Evolutionary conservation across 2,888 invertebrate genomes (phyloP).

Genomic region (Ctenicera cuprea): DNA sequence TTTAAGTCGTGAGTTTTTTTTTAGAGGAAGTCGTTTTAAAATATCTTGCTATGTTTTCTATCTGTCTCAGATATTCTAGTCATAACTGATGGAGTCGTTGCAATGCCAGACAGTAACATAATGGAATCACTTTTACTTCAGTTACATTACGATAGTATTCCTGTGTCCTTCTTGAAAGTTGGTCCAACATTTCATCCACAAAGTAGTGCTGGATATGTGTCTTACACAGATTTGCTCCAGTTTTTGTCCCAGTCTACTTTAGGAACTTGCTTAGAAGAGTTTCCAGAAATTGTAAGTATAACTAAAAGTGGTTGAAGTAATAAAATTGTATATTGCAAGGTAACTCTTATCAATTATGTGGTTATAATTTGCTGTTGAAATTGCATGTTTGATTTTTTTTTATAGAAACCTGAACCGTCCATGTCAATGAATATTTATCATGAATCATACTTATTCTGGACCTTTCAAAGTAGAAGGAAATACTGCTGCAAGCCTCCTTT

Average conservation of each 20-base stretch:
- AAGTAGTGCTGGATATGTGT: constrained; percentile 80
- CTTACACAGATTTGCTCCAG: constrained; percentile 83
- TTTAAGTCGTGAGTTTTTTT: constrained; percentile 78
- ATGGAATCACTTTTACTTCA: constrained; percentile 84
- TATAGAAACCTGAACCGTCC: constrained; percentile 65
- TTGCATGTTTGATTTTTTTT: constrained; percentile 31
- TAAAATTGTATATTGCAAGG: no score
- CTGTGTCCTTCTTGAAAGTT: constrained; percentile 85
- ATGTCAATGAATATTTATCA: constrained; percentile 69
- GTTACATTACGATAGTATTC: constrained; percentile 82
- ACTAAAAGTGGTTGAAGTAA: neutral
- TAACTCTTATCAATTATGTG: no score
- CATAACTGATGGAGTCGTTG: constrained; percentile 84
- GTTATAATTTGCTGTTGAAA: neutral
- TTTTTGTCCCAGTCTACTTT: constrained; percentile 85
- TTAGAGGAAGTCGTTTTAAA: no score
- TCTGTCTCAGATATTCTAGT: constrained; percentile 78
- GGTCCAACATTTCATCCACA: constrained; percentile 81
- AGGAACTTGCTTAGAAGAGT: constrained; percentile 80
- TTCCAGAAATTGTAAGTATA: constrained; percentile 73
- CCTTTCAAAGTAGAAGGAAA: constrained; percentile 60
- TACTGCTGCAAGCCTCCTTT: constrained; percentile 6
- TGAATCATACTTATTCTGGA: constrained; percentile 63
- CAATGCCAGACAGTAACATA: constrained; percentile 82
- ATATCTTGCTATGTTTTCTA: no score